A percentile compares a stretch with the other conserved stretches of the same genome.
Conservation (phyloP, 2,113 vertebrate genomes). For the Equus quagga region DNA sequence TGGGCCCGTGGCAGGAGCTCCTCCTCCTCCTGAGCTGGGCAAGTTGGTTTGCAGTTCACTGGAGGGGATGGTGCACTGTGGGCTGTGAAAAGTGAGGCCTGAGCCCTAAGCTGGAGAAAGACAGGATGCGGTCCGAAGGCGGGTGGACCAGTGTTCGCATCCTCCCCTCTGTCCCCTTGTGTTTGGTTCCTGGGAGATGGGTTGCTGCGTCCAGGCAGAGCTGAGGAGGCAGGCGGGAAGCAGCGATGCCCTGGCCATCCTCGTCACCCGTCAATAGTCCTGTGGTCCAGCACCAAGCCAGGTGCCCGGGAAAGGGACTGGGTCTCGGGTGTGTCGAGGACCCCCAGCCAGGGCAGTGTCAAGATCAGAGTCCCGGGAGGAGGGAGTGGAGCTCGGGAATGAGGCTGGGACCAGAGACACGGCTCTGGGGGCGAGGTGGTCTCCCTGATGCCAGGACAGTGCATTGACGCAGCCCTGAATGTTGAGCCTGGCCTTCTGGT, state of each 20-base stretch:
- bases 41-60: neutral
- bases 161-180: neutral
- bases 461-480: fast-evolving
- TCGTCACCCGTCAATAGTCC: fast-evolving
- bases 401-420: neutral
- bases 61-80: neutral
- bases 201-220: neutral
- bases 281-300: fast-evolving
- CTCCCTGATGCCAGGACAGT: fast-evolving
- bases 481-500: neutral
- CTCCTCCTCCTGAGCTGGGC: neutral
- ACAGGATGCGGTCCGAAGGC: fast-evolving
- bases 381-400: fast-evolving
- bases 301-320: neutral
- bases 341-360: fast-evolving
- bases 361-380: fast-evolving
- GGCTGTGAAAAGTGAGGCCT: neutral
- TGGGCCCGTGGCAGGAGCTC: too few species aligned
- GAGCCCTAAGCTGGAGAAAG: neutral
- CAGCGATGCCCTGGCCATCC: neutral
- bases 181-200: neutral
- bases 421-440: neutral
- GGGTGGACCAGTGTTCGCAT: fast-evolving
- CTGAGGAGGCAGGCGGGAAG: neutral
- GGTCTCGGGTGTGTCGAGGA: neutral